These are phyloP conservation scores for Scophthalmus maximus DNA, from an alignment of 2,113 vertebrate species.

Conservation along the genomic window DNA sequence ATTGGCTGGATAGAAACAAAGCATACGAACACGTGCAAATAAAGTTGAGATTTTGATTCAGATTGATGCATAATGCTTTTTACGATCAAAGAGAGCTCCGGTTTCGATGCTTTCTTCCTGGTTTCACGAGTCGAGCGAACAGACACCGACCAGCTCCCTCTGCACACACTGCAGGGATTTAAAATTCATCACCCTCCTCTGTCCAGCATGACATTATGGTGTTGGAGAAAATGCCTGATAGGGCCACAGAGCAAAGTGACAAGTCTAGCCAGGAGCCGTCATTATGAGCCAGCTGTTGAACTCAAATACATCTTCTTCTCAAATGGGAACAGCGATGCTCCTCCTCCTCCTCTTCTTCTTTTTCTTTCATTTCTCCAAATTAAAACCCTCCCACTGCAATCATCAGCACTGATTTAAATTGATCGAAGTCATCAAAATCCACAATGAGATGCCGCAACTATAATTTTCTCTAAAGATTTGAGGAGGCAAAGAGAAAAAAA, in stretches of 20 bases:
- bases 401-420: conserved; percentile 32
- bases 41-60: background rate
- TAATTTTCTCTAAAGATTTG: conserved; percentile 12
- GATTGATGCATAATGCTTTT: background rate
- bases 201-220: conserved; percentile 56
- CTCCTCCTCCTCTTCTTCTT: conserved; percentile 3
- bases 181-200: conserved; percentile 47
- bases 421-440: conserved; percentile 46
- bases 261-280: conserved; percentile 47
- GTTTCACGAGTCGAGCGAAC: conserved; percentile 38
- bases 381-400: conserved; percentile 40
- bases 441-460: conserved; percentile 3
- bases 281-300: conserved; percentile 49
- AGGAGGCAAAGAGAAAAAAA: background rate
- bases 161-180: conserved; percentile 29
- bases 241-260: conserved; percentile 59
- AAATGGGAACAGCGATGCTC: conserved; percentile 16
- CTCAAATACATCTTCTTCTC: conserved; percentile 30
- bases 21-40: background rate
- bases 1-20: background rate
- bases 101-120: background rate
- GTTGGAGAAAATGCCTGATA: conserved; percentile 58
- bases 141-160: conserved; percentile 21
- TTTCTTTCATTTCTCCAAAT: conserved; percentile 12
- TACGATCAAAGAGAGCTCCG: background rate